These are phyloP conservation scores for Electrona antarctica DNA, from an alignment of 2,113 vertebrate genomes.

Conservation along the genomic window DNA sequence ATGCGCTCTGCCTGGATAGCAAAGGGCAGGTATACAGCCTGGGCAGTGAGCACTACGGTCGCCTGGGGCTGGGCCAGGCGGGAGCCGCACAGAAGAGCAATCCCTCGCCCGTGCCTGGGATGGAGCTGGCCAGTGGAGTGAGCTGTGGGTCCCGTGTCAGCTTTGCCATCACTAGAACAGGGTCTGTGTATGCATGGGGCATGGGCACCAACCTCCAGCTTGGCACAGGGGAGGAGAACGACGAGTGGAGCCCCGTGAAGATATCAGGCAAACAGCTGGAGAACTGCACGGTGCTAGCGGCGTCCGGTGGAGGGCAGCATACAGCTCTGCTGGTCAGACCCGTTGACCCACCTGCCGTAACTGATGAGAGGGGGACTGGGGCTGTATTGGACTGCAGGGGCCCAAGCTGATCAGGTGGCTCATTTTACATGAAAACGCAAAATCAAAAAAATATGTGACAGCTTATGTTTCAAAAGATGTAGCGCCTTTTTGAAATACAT, in stretches of 20 bases:
- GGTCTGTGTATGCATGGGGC: conserved; percentile 92
- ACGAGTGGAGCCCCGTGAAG: conserved; percentile 90
- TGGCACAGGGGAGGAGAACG: conserved; percentile 91
- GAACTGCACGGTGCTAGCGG: conserved; percentile 86
- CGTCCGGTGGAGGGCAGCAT: conserved; percentile 94
- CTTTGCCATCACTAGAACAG: conserved; percentile 91
- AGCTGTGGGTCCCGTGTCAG: conserved; percentile 92
- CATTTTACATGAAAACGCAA: too few relatives aligned
- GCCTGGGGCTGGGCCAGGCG: conserved; percentile 89
- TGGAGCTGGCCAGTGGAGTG: conserved; percentile 79
- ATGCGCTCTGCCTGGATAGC: conserved; percentile 91
- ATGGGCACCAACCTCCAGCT: conserved; percentile 98
- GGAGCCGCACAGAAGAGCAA: conserved; percentile 84
- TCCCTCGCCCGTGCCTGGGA: conserved; percentile 81
- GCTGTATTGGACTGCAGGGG: too few relatives aligned
- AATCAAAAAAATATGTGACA: too few relatives aligned
- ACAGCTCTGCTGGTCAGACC: conserved; percentile 86
- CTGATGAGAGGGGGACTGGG: too few relatives aligned
- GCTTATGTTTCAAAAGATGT: too few relatives aligned
- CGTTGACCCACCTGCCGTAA: too few relatives aligned
- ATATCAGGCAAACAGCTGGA: conserved; percentile 95
- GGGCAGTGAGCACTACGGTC: conserved; percentile 92
- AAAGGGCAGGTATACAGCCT: conserved; percentile 93
- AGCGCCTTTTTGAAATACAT: too few relatives aligned
- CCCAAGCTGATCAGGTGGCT: too few relatives aligned